phyloP scores from a whole-genome alignment of 2,888 invertebrate genomes.

The Sclerodermus sp. region DNA sequence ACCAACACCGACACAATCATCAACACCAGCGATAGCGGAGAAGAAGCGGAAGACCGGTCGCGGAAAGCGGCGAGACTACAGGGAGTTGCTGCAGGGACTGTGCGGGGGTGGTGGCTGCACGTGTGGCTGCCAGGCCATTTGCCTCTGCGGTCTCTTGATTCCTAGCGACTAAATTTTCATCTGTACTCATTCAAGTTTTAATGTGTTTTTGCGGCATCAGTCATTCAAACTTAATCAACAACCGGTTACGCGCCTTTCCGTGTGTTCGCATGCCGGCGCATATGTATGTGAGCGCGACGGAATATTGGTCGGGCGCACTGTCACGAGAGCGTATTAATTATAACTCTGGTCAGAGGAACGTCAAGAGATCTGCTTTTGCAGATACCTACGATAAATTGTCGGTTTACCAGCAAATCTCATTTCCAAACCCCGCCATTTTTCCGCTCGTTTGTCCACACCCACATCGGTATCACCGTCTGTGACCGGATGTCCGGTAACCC shows the following conservation, averaged over 20 bases:
- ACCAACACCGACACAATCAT: no score
- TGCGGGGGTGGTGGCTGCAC: conserved; percentile 17
- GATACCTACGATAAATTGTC: conserved; percentile 57
- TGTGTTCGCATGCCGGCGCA: conserved; percentile 11
- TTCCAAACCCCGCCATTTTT: conserved; percentile 51
- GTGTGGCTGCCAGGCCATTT: conserved; percentile 52
- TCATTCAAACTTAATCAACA: conserved; percentile 57
- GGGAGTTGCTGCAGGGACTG: conserved; percentile 14
- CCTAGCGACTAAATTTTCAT: conserved; percentile 56
- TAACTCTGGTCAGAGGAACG: conserved; percentile 56
- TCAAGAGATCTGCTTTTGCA: conserved; percentile 52
- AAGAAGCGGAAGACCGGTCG: conserved; percentile 8
- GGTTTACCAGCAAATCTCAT: conserved; percentile 58
- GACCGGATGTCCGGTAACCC: neutral
- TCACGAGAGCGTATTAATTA: conserved; percentile 57
- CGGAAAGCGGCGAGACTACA: no score
- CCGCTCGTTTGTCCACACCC: conserved; percentile 43
- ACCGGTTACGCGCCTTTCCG: conserved; percentile 41
- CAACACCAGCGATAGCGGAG: neutral
- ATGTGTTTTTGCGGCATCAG: conserved; percentile 58
- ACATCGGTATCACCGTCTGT: conserved; percentile 8
- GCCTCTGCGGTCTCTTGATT: conserved; percentile 57
- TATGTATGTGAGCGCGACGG: conserved; percentile 31
- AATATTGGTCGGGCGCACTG: conserved; percentile 49
- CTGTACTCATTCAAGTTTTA: conserved; percentile 57